A percentile compares a stretch with the other conserved stretches of the same genome.
Conservation (phyloP, 2,113 vertebrate species). For the Cinclus cinclus region DNA sequence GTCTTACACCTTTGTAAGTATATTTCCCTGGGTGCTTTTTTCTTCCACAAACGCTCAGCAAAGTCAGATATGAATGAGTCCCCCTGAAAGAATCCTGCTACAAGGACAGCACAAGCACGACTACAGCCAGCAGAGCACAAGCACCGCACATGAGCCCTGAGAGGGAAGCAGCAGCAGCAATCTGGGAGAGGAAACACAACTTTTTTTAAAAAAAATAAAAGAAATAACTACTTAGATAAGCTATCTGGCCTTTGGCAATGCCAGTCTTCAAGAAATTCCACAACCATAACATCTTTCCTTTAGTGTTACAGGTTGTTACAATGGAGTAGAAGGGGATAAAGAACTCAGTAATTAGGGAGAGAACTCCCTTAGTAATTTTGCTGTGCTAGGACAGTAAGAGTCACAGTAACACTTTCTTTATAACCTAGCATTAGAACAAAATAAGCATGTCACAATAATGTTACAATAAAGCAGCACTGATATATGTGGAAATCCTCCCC, state of each 20-base stretch:
- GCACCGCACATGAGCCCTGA: neutral
- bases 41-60: neutral
- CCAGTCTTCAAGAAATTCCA: neutral
- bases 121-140: neutral
- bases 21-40: neutral
- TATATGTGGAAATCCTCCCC: neutral
- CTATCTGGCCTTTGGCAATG: neutral
- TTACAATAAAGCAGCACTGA: neutral
- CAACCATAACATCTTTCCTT: neutral
- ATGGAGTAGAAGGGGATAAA: neutral
- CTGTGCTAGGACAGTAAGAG: neutral
- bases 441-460: neutral
- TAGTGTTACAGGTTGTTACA: neutral
- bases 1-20: neutral
- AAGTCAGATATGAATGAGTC: accelerated
- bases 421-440: neutral
- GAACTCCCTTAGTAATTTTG: neutral
- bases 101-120: neutral
- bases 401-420: neutral
- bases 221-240: neutral
- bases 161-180: neutral
- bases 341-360: neutral
- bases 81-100: neutral
- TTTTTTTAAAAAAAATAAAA: too few relatives aligned
- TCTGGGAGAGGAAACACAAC: neutral